Percentiles rank a stretch among this genome's conserved stretches.
phyloP scores from a whole-genome alignment of 2,113 vertebrate genomes.

The Nesospiza acunhae region DNA sequence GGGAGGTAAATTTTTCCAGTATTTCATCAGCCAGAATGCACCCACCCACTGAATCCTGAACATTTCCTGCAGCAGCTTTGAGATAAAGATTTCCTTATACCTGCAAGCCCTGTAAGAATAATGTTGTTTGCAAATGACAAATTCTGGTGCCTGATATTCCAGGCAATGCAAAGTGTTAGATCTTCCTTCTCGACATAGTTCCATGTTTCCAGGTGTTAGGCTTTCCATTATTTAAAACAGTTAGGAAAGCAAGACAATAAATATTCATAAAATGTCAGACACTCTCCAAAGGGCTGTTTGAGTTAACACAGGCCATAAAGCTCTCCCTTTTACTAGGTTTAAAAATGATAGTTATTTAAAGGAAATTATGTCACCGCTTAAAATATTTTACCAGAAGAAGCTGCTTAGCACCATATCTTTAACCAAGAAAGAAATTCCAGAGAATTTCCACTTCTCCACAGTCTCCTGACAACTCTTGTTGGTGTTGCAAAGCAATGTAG shows the following conservation, averaged over 20 bases:
- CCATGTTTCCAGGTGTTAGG: neutral
- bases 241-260: conserved; percentile 27
- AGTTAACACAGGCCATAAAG: conserved; percentile 14
- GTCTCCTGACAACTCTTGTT: neutral
- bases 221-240: conserved; percentile 25
- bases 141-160: neutral
- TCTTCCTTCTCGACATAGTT: neutral
- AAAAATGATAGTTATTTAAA: conserved; percentile 42
- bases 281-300: conserved; percentile 25
- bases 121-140: conserved; percentile 29
- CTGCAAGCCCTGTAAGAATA: neutral
- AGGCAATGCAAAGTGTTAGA: neutral
- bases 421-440: neutral
- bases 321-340: conserved; percentile 19
- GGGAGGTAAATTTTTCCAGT: neutral
- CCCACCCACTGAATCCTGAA: neutral
- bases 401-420: neutral
- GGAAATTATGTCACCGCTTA: conserved; percentile 63
- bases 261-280: conserved; percentile 31
- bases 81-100: neutral
- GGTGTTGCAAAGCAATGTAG: neutral
- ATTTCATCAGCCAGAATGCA: neutral
- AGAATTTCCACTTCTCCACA: neutral
- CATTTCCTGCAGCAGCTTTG: neutral
- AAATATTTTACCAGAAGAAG: conserved; percentile 63